Evolutionary conservation across 2,797 vertebrate species (phyloP).

Genomic region (Discoglossus pictus): DNA sequence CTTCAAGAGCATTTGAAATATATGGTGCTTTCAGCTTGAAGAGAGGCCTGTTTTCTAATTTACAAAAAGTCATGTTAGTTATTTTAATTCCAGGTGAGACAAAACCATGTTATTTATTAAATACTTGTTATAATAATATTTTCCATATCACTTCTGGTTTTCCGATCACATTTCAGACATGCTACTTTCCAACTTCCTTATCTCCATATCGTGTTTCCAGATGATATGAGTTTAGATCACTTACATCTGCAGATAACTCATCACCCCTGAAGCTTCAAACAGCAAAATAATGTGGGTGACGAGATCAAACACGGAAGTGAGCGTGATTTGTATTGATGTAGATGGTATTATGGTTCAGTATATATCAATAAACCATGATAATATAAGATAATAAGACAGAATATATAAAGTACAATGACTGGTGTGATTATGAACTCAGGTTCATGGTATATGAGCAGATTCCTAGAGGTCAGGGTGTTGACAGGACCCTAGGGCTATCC

Average conservation of each 20-base stretch:
- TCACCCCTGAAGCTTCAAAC: slow-evolving; percentile 45
- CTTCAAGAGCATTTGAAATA: no score
- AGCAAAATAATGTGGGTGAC: slow-evolving; percentile 31
- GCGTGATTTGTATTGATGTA: slow-evolving; percentile 8
- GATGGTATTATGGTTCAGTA: slow-evolving; percentile 1
- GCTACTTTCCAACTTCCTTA: neutral
- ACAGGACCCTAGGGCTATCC: slow-evolving; percentile 33
- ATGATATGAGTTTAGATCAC: slow-evolving; percentile 37
- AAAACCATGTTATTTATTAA: no score
- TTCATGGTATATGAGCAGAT: slow-evolving; percentile 3
- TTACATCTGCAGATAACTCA: slow-evolving; percentile 50
- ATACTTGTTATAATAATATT: no score
- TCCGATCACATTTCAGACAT: neutral
- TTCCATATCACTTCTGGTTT: no score
- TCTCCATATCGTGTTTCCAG: slow-evolving; percentile 22
- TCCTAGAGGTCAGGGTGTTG: slow-evolving; percentile 40
- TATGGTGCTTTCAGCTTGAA: no score
- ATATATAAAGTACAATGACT: slow-evolving; percentile 11
- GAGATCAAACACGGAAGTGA: slow-evolving; percentile 36
- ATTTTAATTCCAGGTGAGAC: no score
- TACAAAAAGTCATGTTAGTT: no score
- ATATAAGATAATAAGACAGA: slow-evolving; percentile 26
- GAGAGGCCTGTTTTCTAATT: no score
- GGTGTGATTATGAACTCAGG: slow-evolving; percentile 45
- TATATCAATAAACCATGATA: slow-evolving; percentile 21